Conservation (phyloP, 2,888 invertebrate species). For the Tenodera sinensis region DNA sequence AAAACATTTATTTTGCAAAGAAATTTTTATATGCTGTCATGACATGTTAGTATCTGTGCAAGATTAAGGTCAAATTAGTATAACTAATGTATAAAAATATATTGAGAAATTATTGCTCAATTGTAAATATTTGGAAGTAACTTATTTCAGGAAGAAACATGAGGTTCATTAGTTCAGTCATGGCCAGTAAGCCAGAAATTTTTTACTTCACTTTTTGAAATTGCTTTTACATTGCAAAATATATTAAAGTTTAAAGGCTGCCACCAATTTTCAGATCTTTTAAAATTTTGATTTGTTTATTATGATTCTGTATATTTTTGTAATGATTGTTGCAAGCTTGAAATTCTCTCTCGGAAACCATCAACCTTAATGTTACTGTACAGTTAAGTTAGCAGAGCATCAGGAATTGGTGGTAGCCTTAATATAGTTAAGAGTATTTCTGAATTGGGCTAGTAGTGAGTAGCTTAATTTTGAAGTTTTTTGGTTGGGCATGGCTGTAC, state of each 20-base stretch:
- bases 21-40: not conserved
- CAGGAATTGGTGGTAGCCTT: not conserved
- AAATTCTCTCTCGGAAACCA: not conserved
- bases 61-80: not conserved
- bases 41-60: not conserved
- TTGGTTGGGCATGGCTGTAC: constrained; percentile 16
- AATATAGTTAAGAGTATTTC: not conserved
- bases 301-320: not conserved
- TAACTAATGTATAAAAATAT: not conserved
- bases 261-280: not conserved
- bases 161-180: not conserved
- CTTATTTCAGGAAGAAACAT: not conserved
- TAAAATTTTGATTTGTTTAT: not conserved
- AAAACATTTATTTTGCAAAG: not conserved
- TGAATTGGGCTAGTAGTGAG: constrained; percentile 5
- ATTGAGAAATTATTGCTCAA: not conserved
- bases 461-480: constrained; percentile 15
- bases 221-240: not conserved
- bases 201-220: not conserved
- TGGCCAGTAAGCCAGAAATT: not conserved
- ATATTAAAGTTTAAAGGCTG: not conserved
- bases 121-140: not conserved
- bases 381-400: not conserved
- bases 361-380: not conserved
- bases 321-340: not conserved